Evolutionary conservation across 2,113 vertebrate species (phyloP).

Genomic region (Fukomys damarensis): DNA sequence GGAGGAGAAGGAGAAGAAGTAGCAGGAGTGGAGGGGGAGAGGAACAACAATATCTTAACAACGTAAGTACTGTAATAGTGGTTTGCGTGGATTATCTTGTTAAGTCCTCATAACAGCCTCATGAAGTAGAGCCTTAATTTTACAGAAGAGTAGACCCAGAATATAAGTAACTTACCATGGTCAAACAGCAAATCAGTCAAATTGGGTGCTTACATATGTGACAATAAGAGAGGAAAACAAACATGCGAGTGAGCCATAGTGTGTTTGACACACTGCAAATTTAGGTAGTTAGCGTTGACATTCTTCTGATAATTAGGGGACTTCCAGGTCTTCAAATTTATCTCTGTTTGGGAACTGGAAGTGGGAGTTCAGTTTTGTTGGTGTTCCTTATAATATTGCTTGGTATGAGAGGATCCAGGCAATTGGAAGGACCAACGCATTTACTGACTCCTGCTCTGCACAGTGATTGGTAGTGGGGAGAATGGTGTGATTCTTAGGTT

Average conservation of each 20-base stretch:
- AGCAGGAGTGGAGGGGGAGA: neutral
- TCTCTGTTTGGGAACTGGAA: neutral
- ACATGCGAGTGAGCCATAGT: neutral
- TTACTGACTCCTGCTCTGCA: constrained; percentile 40
- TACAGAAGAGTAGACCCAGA: neutral
- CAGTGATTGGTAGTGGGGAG: neutral
- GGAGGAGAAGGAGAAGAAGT: neutral
- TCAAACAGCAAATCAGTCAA: constrained; percentile 5
- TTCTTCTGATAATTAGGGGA: neutral
- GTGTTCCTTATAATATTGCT: neutral
- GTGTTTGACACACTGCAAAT: neutral
- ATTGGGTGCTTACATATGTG: neutral
- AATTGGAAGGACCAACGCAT: neutral
- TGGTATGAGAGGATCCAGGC: neutral
- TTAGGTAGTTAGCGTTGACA: constrained; percentile 15
- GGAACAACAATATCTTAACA: neutral
- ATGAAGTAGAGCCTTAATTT: constrained; percentile 4
- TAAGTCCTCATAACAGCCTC: constrained; percentile 10
- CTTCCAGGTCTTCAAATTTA: neutral
- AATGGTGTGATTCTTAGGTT: constrained; percentile 14
- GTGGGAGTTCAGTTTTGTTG: neutral
- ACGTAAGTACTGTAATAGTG: neutral
- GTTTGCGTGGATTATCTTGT: neutral
- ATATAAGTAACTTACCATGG: neutral
- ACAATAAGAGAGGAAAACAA: neutral